Conservation (phyloP, 2,113 vertebrate genomes). For the Oreotrochilus melanogaster region DNA sequence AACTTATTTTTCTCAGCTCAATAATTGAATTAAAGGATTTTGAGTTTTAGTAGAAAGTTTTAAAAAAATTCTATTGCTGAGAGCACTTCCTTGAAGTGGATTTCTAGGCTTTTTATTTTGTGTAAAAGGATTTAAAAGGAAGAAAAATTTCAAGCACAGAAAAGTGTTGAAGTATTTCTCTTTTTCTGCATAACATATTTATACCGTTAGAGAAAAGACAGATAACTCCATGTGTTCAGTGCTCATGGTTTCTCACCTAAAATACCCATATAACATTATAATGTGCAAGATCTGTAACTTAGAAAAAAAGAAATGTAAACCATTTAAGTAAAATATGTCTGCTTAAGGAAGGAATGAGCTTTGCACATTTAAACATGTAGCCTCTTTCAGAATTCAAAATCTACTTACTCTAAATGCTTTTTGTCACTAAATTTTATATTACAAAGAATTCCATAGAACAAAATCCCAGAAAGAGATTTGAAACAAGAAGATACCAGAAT, state of each 20-base stretch:
- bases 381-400: background rate
- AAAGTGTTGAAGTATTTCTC: background rate
- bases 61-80: background rate
- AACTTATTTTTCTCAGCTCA: background rate
- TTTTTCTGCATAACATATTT: background rate
- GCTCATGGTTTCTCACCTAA: background rate
- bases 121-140: background rate
- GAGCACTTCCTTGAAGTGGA: background rate
- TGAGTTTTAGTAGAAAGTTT: background rate
- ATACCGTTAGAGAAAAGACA: background rate
- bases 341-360: background rate
- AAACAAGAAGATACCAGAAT: background rate
- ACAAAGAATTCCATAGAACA: background rate
- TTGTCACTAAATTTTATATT: background rate
- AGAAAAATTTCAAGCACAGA: background rate
- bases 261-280: background rate
- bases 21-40: background rate
- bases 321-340: background rate
- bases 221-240: background rate
- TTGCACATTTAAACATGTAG: background rate
- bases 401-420: background rate
- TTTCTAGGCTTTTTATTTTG: background rate
- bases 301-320: background rate
- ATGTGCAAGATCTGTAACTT: background rate
- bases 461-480: constrained; percentile 6